Conservation (phyloP, 2,797 vertebrate genomes). For the Pseudochromis fuscus region DNA sequence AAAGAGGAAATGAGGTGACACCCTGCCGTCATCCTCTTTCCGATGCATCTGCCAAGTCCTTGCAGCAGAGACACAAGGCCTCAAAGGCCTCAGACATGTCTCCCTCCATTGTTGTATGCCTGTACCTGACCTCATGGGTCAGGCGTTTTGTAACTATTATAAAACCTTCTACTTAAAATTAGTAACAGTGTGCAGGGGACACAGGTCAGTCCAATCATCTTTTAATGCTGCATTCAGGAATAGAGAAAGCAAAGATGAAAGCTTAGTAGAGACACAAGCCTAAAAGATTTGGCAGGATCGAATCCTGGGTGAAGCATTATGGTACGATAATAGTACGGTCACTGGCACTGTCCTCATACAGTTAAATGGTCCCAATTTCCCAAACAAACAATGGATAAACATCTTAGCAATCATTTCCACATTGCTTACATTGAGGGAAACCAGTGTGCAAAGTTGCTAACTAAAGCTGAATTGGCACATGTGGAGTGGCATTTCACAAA, state of each 20-base stretch:
- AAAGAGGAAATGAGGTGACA: conserved; percentile 75
- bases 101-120: conserved; percentile 46
- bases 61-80: conserved; percentile 46
- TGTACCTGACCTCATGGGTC: conserved; percentile 50
- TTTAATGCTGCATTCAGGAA: conserved; percentile 4
- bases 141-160: conserved; percentile 12
- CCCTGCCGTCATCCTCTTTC: conserved; percentile 65
- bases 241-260: background rate
- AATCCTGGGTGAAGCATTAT: background rate
- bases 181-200: conserved; percentile 20
- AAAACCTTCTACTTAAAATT: conserved; percentile 21
- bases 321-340: too few species aligned
- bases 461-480: background rate
- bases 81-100: conserved; percentile 49
- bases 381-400: conserved; percentile 19
- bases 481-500: conserved; percentile 6
- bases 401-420: conserved; percentile 5
- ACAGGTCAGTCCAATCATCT: background rate
- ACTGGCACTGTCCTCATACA: background rate
- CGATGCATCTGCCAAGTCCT: conserved; percentile 67
- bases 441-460: conserved; percentile 9
- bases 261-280: background rate
- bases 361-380: conserved; percentile 1
- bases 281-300: background rate
- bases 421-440: conserved; percentile 21